Evolutionary conservation across 2,113 vertebrate genomes (phyloP).

Genomic region (Penelope pileata): DNA sequence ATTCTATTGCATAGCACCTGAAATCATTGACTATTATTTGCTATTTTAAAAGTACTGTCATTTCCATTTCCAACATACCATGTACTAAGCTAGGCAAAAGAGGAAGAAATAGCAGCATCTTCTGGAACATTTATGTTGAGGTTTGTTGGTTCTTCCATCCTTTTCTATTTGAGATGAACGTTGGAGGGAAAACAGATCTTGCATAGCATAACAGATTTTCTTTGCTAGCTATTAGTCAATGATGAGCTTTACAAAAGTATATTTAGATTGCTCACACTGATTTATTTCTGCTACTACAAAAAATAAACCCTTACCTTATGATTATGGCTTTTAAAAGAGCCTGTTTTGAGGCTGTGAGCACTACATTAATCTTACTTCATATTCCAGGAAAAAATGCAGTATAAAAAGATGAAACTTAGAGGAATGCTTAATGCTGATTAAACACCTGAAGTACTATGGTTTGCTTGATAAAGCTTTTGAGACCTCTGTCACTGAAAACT

Average conservation of each 20-base stretch:
- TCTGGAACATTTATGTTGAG: not conserved
- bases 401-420: not conserved
- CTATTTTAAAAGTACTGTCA: too few species aligned
- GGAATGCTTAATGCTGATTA: not conserved
- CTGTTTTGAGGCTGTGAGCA: not conserved
- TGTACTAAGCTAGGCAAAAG: not conserved
- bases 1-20: too few species aligned
- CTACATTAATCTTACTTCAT: not conserved
- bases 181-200: not conserved
- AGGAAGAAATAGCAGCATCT: not conserved
- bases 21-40: too few species aligned
- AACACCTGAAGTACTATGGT: not conserved
- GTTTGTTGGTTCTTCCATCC: not conserved
- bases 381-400: not conserved
- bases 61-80: too few species aligned
- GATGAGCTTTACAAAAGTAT: not conserved
- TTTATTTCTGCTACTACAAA: not conserved
- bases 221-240: not conserved
- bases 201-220: not conserved
- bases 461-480: not conserved
- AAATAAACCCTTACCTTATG: not conserved
- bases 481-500: not conserved
- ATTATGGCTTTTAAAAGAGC: not conserved
- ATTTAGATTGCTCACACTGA: not conserved
- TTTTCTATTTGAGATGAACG: not conserved